Evolutionary conservation across 2,113 vertebrate genomes (phyloP).

Genomic region (Cryptomyrus ogoouensis): DNA sequence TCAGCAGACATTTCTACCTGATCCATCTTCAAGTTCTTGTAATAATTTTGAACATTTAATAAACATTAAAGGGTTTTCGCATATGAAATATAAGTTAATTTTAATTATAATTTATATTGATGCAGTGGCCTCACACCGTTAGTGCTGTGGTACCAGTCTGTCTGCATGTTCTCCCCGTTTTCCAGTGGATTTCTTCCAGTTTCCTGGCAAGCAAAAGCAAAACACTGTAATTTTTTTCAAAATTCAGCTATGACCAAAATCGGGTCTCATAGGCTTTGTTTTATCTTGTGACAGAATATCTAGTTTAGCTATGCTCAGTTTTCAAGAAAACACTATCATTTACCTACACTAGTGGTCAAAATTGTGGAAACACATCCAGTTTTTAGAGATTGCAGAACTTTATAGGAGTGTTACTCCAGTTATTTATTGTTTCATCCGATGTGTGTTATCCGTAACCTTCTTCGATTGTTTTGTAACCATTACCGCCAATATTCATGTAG

Average conservation of each 20-base stretch:
- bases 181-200: neutral
- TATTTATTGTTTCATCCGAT: too few relatives aligned
- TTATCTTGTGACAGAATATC: neutral
- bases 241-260: neutral
- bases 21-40: neutral
- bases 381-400: too few relatives aligned
- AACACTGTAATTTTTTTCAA: neutral
- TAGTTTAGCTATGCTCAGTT: neutral
- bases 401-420: too few relatives aligned
- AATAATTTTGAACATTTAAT: neutral
- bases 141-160: neutral
- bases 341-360: neutral
- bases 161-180: neutral
- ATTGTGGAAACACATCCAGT: too few relatives aligned
- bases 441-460: too few relatives aligned
- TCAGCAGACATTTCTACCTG: neutral
- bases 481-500: too few relatives aligned
- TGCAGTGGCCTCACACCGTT: neutral
- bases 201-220: neutral
- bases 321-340: neutral
- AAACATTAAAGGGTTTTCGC: neutral
- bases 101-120: neutral
- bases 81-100: neutral
- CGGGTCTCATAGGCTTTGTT: neutral
- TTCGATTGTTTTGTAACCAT: too few relatives aligned